Percentiles rank a stretch among this genome's conserved stretches.
Evolutionary conservation across 2,888 invertebrate species (phyloP).

Genomic region (Ichneumon xanthorius): DNA sequence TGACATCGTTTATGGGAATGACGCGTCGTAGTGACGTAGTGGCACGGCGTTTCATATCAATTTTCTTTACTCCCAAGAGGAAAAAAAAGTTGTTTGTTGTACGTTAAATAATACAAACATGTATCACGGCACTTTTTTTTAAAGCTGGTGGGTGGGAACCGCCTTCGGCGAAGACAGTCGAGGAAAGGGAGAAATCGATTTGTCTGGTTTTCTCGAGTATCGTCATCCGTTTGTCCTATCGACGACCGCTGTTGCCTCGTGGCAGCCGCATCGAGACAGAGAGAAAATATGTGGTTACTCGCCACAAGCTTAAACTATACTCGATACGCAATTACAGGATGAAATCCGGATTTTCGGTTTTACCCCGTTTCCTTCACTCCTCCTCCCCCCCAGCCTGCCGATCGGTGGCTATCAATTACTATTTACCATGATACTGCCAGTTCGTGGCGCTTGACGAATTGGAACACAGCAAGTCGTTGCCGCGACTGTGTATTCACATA

Average conservation of each 20-base stretch:
- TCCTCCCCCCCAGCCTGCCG: not conserved
- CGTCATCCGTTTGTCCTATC: constrained; percentile 31
- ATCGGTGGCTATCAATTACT: constrained; percentile 50
- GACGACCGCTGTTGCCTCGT: not conserved
- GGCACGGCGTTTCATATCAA: constrained; percentile 4
- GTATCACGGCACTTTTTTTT: not conserved
- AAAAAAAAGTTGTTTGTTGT: not conserved
- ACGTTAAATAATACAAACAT: not conserved
- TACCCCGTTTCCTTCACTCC: not conserved
- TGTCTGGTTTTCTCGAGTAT: constrained; percentile 52
- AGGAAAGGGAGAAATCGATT: constrained; percentile 50
- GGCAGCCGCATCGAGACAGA: constrained; percentile 10
- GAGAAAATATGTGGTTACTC: constrained; percentile 25
- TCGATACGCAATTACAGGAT: constrained; percentile 45
- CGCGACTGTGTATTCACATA: not conserved
- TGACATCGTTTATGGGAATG: not conserved
- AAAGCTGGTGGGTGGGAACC: constrained; percentile 35
- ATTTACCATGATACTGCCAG: constrained; percentile 37
- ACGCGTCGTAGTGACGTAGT: not conserved
- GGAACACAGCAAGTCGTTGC: constrained; percentile 21
- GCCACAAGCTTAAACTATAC: constrained; percentile 36
- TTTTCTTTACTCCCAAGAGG: not conserved
- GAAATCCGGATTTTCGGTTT: constrained; percentile 43
- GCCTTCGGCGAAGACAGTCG: not conserved
- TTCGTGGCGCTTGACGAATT: constrained; percentile 47